Percentiles rank a stretch among this genome's conserved stretches.
Evolutionary conservation across 2,888 invertebrate genomes (phyloP).

Genomic region (Drosophila colorata): DNA sequence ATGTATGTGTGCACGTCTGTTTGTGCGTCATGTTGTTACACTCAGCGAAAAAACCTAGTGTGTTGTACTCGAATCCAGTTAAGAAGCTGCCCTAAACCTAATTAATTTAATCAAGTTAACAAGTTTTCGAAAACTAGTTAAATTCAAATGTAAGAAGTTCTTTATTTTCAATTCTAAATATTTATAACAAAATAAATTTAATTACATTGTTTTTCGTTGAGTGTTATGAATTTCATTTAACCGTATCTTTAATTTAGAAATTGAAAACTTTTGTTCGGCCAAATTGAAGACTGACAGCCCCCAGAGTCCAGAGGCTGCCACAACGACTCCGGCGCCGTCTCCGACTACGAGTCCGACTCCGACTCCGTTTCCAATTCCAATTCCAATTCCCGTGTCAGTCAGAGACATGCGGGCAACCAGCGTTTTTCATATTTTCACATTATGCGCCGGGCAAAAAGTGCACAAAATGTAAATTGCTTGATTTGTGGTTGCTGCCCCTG

Average conservation of each 20-base stretch:
- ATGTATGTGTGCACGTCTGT: slow-evolving; percentile 9
- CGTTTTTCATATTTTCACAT: slow-evolving; percentile 48
- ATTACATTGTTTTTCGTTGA: slow-evolving; percentile 16
- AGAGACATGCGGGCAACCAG: slow-evolving; percentile 51
- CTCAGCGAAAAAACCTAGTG: neutral
- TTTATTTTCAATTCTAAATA: too few relatives aligned
- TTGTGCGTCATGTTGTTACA: slow-evolving; percentile 9
- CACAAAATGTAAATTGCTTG: slow-evolving; percentile 73
- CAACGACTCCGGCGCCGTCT: neutral
- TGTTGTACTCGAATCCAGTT: neutral
- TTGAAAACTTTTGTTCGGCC: slow-evolving; percentile 65
- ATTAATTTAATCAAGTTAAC: too few relatives aligned
- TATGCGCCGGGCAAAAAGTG: slow-evolving; percentile 44
- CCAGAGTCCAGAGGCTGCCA: slow-evolving; percentile 8
- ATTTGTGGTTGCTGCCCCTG: slow-evolving; percentile 49
- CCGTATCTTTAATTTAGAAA: slow-evolving; percentile 77
- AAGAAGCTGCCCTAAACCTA: neutral
- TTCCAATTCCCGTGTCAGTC: slow-evolving; percentile 13
- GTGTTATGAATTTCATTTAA: slow-evolving; percentile 71
- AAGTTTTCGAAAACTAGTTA: too few relatives aligned
- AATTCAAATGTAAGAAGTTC: too few relatives aligned
- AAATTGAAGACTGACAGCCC: slow-evolving; percentile 44
- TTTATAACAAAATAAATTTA: neutral
- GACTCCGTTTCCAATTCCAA: slow-evolving; percentile 2
- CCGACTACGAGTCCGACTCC: neutral